These are phyloP conservation scores for Chrysemys picta DNA, from an alignment of 2,113 vertebrate species.

Conservation along the genomic window DNA sequence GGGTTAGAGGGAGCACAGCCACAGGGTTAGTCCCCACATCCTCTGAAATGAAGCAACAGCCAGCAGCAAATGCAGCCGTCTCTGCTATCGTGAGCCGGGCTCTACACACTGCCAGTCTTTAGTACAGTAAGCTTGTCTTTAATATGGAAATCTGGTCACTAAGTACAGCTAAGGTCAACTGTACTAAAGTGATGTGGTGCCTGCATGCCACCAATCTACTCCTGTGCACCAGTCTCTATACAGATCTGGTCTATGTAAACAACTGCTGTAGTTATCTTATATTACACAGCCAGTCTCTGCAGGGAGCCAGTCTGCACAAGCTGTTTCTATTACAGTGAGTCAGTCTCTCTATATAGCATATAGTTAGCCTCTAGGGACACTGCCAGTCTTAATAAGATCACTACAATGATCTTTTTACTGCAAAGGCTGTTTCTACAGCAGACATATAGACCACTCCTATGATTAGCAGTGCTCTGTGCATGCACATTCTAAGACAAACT, in stretches of 20 bases:
- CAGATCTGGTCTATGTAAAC: neutral
- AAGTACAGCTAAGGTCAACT: neutral
- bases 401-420: neutral
- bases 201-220: neutral
- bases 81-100: slow-evolving; percentile 29
- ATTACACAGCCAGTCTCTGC: neutral
- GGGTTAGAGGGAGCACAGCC: slow-evolving; percentile 70
- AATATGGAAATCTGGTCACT: neutral
- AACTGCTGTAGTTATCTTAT: neutral
- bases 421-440: neutral
- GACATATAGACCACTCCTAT: neutral
- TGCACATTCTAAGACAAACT: slow-evolving; percentile 34
- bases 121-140: slow-evolving; percentile 18
- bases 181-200: neutral
- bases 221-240: neutral
- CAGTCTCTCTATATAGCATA: neutral
- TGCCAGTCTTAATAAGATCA: slow-evolving; percentile 15
- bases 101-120: slow-evolving; percentile 14
- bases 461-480: slow-evolving; percentile 50
- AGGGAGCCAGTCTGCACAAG: neutral
- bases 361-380: neutral
- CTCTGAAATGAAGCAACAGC: slow-evolving; percentile 58
- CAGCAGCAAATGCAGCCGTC: slow-evolving; percentile 39
- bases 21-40: slow-evolving; percentile 51
- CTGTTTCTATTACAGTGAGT: too few relatives aligned